Percentiles rank a stretch among this genome's conserved stretches.
Evolutionary conservation across 2,888 invertebrate genomes (phyloP).

Genomic region (Hesperia comma): DNA sequence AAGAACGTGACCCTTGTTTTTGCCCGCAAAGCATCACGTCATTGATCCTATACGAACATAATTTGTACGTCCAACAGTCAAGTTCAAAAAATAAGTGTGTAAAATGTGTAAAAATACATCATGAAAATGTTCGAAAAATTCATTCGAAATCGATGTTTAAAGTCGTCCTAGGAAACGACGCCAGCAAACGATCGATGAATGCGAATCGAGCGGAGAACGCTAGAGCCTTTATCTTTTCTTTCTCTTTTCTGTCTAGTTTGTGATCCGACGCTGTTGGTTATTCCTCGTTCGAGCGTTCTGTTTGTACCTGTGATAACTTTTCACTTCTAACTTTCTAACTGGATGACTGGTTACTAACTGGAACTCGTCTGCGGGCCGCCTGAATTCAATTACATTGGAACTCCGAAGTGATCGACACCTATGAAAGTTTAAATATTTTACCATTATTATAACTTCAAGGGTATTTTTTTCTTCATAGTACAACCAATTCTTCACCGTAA

Average conservation of each 20-base stretch:
- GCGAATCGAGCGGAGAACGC: conserved; percentile 19
- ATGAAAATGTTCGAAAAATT: conserved; percentile 1
- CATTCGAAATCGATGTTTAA: conserved; percentile 6
- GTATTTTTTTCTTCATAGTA: not conserved
- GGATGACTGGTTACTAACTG: conserved; percentile 11
- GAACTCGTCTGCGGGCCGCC: not conserved
- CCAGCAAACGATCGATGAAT: conserved; percentile 26
- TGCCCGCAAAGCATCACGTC: too few species aligned
- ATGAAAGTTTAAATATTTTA: not conserved
- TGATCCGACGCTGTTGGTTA: conserved; percentile 31
- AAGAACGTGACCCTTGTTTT: too few species aligned
- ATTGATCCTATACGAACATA: too few species aligned
- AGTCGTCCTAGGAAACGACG: conserved; percentile 8
- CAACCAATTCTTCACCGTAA: too few species aligned
- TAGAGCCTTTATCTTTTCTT: conserved; percentile 24
- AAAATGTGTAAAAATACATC: too few species aligned
- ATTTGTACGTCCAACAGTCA: not conserved
- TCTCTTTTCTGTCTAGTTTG: conserved; percentile 35
- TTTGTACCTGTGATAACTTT: conserved; percentile 29
- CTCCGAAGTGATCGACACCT: not conserved
- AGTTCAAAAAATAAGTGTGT: not conserved
- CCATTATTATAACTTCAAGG: too few species aligned
- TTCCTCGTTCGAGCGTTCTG: conserved; percentile 13
- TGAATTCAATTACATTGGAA: not conserved
- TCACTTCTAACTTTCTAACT: conserved; percentile 18